Base-by-base conservation (phyloP, 2,888 invertebrate species). In the Eupithecia centaureata region DNA sequence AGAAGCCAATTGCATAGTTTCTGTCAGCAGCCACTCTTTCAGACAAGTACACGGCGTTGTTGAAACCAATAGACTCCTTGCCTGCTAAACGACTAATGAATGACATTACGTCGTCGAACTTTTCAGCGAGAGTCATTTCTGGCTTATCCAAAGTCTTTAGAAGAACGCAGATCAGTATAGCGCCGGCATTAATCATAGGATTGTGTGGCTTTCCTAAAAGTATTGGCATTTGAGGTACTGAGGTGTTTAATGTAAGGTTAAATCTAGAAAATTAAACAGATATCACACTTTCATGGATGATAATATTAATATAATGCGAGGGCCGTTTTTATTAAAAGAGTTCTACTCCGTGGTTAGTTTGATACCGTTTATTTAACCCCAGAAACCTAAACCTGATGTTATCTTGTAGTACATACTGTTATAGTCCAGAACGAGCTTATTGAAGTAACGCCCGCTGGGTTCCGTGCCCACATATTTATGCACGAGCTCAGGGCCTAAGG, bases 131-230 rank as follows among this genome's bases (percentile, higher is more conserved):
- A 7, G 97, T 97, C 97, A 98, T 97, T 83, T 98, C 97, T 0
- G 97, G 96, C 78, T 96, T 96, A 58, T 97, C 96, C 79, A 98
- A 90, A 2, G 96, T 95, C 86, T 97, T 97, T 67, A 98, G 89
- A 65, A 99, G 93, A 0, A 99, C 97, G 81, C 98, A 98, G 2
- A 97, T 95, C 69, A 99, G 94, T 79, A 99, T 99, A 42, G 99
- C 99, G 15, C 99, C 99, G n/a, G 99, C 98, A 88, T 99, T 99
- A 75, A 99, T 98, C 98, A 99, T 98, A 0, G 99, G 99, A 92
- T 99, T 99, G 90, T 99, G 99, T 0, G 99, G 99, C 87, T 98
- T 98, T 91, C 98, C 99, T 98, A 25, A 94, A 84, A 79, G 66
- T 68, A 35, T 52, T 13, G n/a, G n/a, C n/a, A n/a, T n/a, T n/a